Percentiles rank a stretch among this genome's conserved stretches.
Conservation (phyloP, 2,797 vertebrate species). For the Takifugu ocellatus region DNA sequence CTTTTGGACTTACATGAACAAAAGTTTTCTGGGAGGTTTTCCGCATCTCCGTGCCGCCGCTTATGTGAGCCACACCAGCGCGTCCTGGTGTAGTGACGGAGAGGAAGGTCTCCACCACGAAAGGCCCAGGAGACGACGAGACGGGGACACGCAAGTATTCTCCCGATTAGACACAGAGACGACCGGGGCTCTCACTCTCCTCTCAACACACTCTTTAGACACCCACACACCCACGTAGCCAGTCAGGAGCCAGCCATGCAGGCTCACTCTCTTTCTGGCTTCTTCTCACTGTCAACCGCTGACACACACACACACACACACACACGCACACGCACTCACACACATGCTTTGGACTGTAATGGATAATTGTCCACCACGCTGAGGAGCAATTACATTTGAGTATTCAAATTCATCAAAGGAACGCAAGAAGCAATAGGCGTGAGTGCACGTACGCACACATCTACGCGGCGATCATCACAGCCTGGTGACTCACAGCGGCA, state of each 20-base stretch:
- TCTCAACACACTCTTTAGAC: slow-evolving; percentile 77
- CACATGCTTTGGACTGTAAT: slow-evolving; percentile 7
- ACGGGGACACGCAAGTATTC: slow-evolving; percentile 78
- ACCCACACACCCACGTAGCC: slow-evolving; percentile 58
- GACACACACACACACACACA: background rate
- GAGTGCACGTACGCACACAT: slow-evolving; percentile 27
- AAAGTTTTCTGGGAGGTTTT: slow-evolving; percentile 8
- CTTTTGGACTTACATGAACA: slow-evolving; percentile 1
- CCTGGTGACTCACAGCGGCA: slow-evolving; percentile 65
- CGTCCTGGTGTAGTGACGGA: slow-evolving; percentile 43
- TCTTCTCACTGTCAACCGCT: slow-evolving; percentile 31
- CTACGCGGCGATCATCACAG: slow-evolving; percentile 25
- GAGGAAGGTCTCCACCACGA: slow-evolving; percentile 51
- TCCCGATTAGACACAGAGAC: slow-evolving; percentile 75
- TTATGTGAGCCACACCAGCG: slow-evolving; percentile 39
- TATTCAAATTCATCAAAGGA: slow-evolving; percentile 34
- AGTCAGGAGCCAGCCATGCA: slow-evolving; percentile 62
- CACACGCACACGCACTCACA: background rate
- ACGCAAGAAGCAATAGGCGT: slow-evolving; percentile 36
- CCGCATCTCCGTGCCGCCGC: slow-evolving; percentile 2
- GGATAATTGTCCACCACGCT: slow-evolving; percentile 21
- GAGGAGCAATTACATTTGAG: slow-evolving; percentile 34
- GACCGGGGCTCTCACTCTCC: slow-evolving; percentile 57
- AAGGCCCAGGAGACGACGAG: slow-evolving; percentile 74
- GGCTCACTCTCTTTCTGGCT: slow-evolving; percentile 33